Evolutionary conservation across 2,797 vertebrate species (phyloP), one percentile per base, ranked within the genome.

Genomic region (Trichosurus vulpecula): DNA sequence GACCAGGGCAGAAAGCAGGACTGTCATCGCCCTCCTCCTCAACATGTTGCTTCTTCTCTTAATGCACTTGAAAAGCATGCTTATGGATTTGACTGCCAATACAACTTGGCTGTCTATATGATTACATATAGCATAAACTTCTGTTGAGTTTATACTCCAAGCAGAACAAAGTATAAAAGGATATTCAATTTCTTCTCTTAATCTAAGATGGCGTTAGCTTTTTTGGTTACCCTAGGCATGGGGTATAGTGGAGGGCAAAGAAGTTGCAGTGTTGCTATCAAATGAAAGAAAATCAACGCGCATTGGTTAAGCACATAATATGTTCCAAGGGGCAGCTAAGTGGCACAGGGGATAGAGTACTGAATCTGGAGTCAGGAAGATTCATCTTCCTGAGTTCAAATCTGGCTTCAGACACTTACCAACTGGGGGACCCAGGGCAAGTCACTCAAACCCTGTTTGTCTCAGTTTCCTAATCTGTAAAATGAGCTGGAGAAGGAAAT

Each of bases 101-200:
- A 66, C 12, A 1, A n/a, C 35, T 66, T 66, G 13, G 35, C 1
- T 66, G 4, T 66, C 61, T 66, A 94, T 55, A 51, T 35, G 94
- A 74, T 94, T 95, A 61, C 95, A 96, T 95, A 90, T 54, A 90
- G 52, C 94, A 97, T 90, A 74, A 8, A 94, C 92, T 92, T 95
- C 35, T 92, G 89, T 54, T 95, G 61, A 52, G 31, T 93, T 94
- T 95, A 66, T 57, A 74, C n/a, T 95, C 55, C 57, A 93, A 25
- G 57, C 90, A 58, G 89, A 81, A 90, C 94, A 61, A 53, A 74
- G 16, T 41, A n/a, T 66, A 41, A 74, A 74, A 41, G 2, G 5
- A n/a, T 74, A 22, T n/a, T 74, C 13, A 31, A 13, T 74, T n/a
- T 74, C 61, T 74, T 74, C 61, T 22, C 16, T n/a, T 66, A 66